Evolutionary conservation across 2,113 vertebrate genomes (phyloP), one percentile per base, ranked within the genome.

Genomic region (Pangasianodon gigas): DNA sequence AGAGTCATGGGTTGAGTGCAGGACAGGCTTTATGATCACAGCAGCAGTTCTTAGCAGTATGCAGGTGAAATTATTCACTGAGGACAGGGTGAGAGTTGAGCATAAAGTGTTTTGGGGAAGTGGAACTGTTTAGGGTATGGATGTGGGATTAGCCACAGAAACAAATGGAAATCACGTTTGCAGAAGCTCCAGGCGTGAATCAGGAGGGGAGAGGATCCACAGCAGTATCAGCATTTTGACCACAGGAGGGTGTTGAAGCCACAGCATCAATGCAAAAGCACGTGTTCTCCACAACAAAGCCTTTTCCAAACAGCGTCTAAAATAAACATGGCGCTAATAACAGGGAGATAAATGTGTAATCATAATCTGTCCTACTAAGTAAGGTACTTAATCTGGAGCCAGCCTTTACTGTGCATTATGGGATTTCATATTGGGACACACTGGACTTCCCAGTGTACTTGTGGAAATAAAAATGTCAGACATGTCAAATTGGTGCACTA

Each of bases 171-270:
- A 81, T 18, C 13, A 32, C 7, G 7, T 32, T 82, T 80, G 46
- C 46, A 60, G 60, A 84, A 84, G 24, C 51, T 37, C 29, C 52
- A 80, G 46, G 26, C 24, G 14, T 51, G 24, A 51, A 51, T 29
- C 44, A 82, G 79, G 52, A 13, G 52, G 24, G 80, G 6, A 37
- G 51, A 82, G 16, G 52, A 82, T 82, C 80, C 52, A 29, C 21
- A 62, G 56, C 4, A 84, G 82, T 84, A 29, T 62, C 56, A 84
- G 56, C 82, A 84, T 62, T 84, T 16, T 84, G 87, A 86, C 91
- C 92, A 92, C 91, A 89, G 37, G 91, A 89, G 88, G 92, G 92
- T 88, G 89, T 85, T 86, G 54, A 85, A 91, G 83, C 85, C 65
- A 87, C 85, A 89, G 67, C 51, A 74, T 54, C 41, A 62, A 54